Percentiles rank a stretch among this genome's conserved stretches.
Conservation (phyloP, 2,113 vertebrate species). For the Talpa occidentalis region DNA sequence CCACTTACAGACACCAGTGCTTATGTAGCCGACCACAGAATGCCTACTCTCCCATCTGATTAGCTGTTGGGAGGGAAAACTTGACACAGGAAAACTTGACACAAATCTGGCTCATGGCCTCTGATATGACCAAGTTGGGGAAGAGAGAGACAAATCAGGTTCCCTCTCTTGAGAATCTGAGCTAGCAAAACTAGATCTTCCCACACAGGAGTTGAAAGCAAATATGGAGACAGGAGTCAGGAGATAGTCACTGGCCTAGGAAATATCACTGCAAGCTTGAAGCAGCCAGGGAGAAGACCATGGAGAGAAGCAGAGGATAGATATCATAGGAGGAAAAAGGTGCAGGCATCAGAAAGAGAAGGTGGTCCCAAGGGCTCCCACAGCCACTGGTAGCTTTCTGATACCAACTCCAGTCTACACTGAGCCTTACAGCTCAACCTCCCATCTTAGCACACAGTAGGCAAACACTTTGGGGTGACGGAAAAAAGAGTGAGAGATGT, state of each 20-base stretch:
- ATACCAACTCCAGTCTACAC: not conserved
- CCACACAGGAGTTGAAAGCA: not conserved
- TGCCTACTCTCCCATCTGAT: not conserved
- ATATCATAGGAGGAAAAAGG: not conserved
- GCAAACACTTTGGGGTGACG: not conserved
- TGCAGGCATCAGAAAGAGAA: not conserved
- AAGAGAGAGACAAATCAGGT: not conserved
- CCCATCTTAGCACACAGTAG: not conserved
- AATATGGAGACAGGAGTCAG: not conserved
- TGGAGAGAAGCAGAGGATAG: not conserved
- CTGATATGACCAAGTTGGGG: not conserved
- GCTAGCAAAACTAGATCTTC: not conserved
- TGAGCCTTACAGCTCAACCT: not conserved
- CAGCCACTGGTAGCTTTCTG: not conserved
- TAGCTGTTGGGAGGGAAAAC: not conserved
- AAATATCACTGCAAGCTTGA: not conserved
- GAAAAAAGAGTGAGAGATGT: not conserved
- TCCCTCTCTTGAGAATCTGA: slow-evolving; percentile 8
- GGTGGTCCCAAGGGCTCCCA: not conserved
- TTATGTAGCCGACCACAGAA: not conserved
- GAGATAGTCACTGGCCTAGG: not conserved
- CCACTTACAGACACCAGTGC: not conserved
- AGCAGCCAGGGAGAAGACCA: not conserved
- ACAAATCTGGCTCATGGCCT: not conserved
- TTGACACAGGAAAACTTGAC: not conserved